Base-by-base conservation (phyloP, 2,113 vertebrate species). In the Callospermophilus lateralis region DNA sequence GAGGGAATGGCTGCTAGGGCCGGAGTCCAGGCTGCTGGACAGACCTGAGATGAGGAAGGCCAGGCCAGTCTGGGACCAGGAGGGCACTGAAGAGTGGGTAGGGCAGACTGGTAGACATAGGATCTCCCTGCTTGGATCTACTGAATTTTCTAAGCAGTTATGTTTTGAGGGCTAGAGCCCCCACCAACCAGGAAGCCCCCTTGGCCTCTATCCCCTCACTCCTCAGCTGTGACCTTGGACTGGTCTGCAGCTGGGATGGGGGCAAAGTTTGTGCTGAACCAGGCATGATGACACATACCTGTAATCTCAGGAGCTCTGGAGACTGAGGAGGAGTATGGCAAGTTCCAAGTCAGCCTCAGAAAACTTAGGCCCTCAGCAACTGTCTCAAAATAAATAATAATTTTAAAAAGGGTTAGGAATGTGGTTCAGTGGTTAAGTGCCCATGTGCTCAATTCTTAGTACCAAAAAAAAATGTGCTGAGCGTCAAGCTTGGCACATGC, bases 401-500 rank as follows among this genome's bases (percentile, higher is more conserved):
- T 53, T 48, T 5, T 55, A 55, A 55, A 55, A 58, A 58, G 55
- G 19, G 55, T 20, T 58, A 8, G 6, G 20, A 7, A 58, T 58
- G 55, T 58, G 20, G 55, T 6, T 58, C 55, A 58, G 55, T 58
- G 55, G 6, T 58, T 58, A 58, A 58, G 55, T 58, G 20, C 55
- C 55, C 55, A 7, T 58, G 55, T 6, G 20, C 22, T 58, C 7
- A 58, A 58, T 58, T 20, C 55, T 58, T 58, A 17, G 19, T 58
- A 58, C 55, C 6, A 20, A 22, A 58, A 58, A 58, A 22, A 63
- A 11, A 34, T 32, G 84, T 70, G 94, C 15, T 20, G 24, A 84
- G 97, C 2, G 30, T 6, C 12, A 53, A 98, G 98, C 5, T 13
- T 34, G n/a, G 67, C 28, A 26, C 20, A 4, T 26, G 10, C 92